Base-by-base conservation (phyloP, 2,797 vertebrate species). In the Danio aesculapii region DNA sequence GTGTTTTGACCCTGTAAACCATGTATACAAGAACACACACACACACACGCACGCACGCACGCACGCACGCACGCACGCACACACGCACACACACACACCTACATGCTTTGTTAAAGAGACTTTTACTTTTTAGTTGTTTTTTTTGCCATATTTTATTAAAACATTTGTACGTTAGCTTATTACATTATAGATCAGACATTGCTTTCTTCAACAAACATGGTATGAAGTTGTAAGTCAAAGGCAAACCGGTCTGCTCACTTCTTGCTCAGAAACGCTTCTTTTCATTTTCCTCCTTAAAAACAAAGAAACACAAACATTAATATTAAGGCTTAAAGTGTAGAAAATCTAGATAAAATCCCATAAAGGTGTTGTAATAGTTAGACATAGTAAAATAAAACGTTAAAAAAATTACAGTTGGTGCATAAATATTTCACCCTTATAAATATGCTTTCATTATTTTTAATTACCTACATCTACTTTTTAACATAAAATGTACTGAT, bases 261-360 rank as follows among this genome's bases (percentile, higher is more conserved):
- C 43, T 14, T 5, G 12, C 17, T 86, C 52, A 86, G 43, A 84
- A 86, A 14, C 46, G 76, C 50, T 86, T 86, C 73, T 46, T 66
- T 0, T n/a, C 62, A 11, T 77, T 86, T 83, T 86, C 85, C 64
- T 71, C 85, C 85, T 86, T 53, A 5, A 61, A 70, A 46, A 62
- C 47, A 85, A 62, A 78, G 50, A 62, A 14, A 58, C 46, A 12
- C 16, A 19, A 68, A 16, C 8, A 81, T 59, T 59, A 62, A 21
- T 30, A 16, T 52, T 68, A 43, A 14, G 13, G 11, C 49, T 50
- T 21, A 13, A 21, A 62, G 21, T 55, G 11, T 9, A 71, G 14
- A 12, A 6, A 53, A 52, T 4, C 19, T 7, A 16, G 14, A 4
- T 30, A 0, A 61, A 61, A 61, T 9, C 61, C 16, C 17, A 11